These are phyloP conservation scores for Watsonalla binaria DNA, from an alignment of 2,888 invertebrate species.

Conservation along the genomic window DNA sequence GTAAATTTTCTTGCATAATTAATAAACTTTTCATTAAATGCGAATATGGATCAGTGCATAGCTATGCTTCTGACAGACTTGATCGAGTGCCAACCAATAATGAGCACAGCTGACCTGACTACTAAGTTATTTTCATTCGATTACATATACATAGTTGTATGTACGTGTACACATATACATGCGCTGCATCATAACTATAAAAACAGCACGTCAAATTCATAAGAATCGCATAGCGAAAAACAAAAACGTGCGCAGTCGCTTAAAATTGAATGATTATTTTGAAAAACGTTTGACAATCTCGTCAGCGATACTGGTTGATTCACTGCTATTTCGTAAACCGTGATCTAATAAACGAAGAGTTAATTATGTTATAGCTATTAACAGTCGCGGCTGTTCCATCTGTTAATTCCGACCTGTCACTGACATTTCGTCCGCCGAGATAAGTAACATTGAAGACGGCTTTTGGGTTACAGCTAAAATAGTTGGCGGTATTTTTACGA, in stretches of 20 bases:
- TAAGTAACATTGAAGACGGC: slow-evolving; percentile 8
- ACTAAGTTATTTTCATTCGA: slow-evolving; percentile 15
- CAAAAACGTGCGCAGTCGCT: neutral
- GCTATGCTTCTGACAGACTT: slow-evolving; percentile 41
- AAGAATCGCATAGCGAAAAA: neutral
- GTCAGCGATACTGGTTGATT: neutral
- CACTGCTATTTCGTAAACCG: neutral
- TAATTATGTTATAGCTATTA: neutral
- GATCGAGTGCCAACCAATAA: slow-evolving; percentile 50
- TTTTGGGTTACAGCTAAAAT: neutral
- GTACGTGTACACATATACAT: slow-evolving; percentile 10
- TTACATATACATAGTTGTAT: slow-evolving; percentile 26
- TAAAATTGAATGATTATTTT: neutral
- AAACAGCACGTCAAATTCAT: neutral
- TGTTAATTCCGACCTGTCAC: neutral
- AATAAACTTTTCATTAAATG: slow-evolving; percentile 39
- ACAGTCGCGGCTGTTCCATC: neutral
- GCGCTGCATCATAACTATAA: neutral
- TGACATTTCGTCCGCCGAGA: neutral
- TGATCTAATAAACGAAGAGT: neutral
- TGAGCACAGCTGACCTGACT: slow-evolving; percentile 35
- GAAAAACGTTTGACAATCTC: neutral
- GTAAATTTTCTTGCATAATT: slow-evolving; percentile 6
- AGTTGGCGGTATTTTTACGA: neutral
- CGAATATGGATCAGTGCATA: slow-evolving; percentile 44